Base-by-base conservation (phyloP, 2,888 invertebrate species). In the Rotaria macrura region DNA sequence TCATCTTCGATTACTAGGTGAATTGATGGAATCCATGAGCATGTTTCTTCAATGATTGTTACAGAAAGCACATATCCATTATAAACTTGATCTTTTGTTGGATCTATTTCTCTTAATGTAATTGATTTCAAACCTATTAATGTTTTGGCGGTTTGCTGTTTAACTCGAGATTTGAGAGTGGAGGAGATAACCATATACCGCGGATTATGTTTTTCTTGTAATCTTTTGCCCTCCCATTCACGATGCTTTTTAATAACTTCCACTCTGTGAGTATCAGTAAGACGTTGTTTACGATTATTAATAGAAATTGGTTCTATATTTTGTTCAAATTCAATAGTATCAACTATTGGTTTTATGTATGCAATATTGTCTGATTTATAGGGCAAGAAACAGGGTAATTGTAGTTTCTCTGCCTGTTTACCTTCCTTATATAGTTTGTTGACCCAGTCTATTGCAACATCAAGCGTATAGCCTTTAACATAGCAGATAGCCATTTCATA, bases 401-500 rank as follows among this genome's bases (percentile, higher is more conserved):
- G 84, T 23, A 52, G 14, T 84, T 52, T 47, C 52, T 84, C 84
- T 47, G 84, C 84, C 52, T 84, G 84, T 84, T 84, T 29, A 54
- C 84, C 84, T 84, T 84, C 52, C 34, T 29, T n/a, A 49, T 49
- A 49, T 3, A 49, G 49, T 49, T 49, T 49, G 17, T 17, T 49
- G 17, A 49, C 25, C 52, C 40, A n/a, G 40, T 47, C n/a, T 47
- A 40, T 47, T 40, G 25, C 17, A 72, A 65, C 29, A 29, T 65
- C 29, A 10, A 29, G 65, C 10, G 65, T 65, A 34, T 65, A 65
- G 14, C 65, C 65, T 65, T 29, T 7, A 2, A 84, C n/a, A 74
- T 85, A 49, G 43, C 85, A 85, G 29, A 85, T 47, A 38, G 74
- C 85, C 34, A 85, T 85, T 34, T 72, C 47, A 40, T 85, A 85